Evolutionary conservation across 2,888 invertebrate genomes (phyloP), one percentile per base, ranked within the genome.

Genomic region (Tortricodes alternella): DNA sequence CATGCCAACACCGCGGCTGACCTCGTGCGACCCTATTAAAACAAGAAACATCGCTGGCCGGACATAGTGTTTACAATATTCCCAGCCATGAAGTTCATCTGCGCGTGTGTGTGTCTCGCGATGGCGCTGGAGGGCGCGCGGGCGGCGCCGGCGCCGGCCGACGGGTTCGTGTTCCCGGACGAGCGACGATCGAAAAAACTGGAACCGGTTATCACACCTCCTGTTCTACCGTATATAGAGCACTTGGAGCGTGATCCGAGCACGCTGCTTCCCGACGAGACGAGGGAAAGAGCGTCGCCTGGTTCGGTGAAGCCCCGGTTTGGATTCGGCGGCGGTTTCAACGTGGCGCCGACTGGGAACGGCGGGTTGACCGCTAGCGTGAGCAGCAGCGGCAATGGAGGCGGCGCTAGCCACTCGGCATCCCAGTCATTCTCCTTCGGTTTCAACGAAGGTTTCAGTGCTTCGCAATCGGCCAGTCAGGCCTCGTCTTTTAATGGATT

Each of bases 1-100:
- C 90, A 90, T 90, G 90, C 89, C 87, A 90, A 89, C 87, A 73
- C 76, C 66, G 76, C 70, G 60, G 43, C 55, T 77, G 88, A 86
- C 89, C 89, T 89, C 86, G 87, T 64, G 58, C 81, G 78, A 83
- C 83, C 89, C 87, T 89, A 89, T 89, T 90, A 89, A 90, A 83
- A 89, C 87, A 76, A 84, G 82, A 84, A 76, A 81, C 85, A 68
- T 70, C 77, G 78, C 59, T 73, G 65, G 74, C 68, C 73, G 67
- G 71, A 65, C 78, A 80, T 87, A 89, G 89, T 85, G 71, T 82
- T 76, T 75, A 63, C 72, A 70, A 70, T 74, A 77, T 71, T 66
- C 70, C 70, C 78, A 77, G 80, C 69, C 76, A 90, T 89, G 89
- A 80, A 68, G 82, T 73, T 83, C 80, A 80, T 89, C 75, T 78